A percentile compares a stretch with the other conserved stretches of the same genome.
Conservation (phyloP, 1,140 invertebrate genomes). For the Zaprionus inermis region DNA sequence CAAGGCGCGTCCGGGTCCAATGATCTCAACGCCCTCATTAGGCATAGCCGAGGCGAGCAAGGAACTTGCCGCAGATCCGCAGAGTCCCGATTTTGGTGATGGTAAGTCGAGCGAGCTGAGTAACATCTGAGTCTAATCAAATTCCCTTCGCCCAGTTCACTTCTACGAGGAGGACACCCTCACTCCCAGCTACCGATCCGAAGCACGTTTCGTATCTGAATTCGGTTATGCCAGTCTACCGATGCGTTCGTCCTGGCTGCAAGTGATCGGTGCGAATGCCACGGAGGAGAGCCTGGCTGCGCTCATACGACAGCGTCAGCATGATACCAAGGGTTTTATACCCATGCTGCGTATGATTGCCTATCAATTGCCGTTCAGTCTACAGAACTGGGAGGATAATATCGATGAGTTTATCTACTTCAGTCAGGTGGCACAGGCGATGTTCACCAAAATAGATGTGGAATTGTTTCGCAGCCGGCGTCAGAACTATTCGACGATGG, state of each 20-base stretch:
- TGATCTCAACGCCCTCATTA: slow-evolving; percentile 95
- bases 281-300: slow-evolving; percentile 86
- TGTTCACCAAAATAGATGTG: slow-evolving; percentile 93
- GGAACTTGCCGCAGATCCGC: slow-evolving; percentile 90
- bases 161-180: slow-evolving; percentile 96
- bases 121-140: neutral
- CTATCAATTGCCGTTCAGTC: slow-evolving; percentile 86
- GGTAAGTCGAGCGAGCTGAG: slow-evolving; percentile 84
- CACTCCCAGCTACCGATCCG: slow-evolving; percentile 90
- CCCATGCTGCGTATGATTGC: slow-evolving; percentile 87
- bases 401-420: slow-evolving; percentile 88
- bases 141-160: slow-evolving; percentile 88
- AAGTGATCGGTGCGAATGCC: slow-evolving; percentile 85
- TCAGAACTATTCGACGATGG: slow-evolving; percentile 93
- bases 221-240: slow-evolving; percentile 98
- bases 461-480: slow-evolving; percentile 93
- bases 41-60: slow-evolving; percentile 91
- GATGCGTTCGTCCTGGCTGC: slow-evolving; percentile 85
- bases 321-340: slow-evolving; percentile 89
- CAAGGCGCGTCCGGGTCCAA: slow-evolving; percentile 65
- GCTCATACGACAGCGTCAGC: slow-evolving; percentile 92
- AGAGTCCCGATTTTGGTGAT: slow-evolving; percentile 93
- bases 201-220: slow-evolving; percentile 95
- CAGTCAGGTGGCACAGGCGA: slow-evolving; percentile 94
- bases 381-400: slow-evolving; percentile 84